Base-by-base conservation (phyloP, 37 sponge, comb jelly and placozoan species). In the Eunapius fragilis region DNA sequence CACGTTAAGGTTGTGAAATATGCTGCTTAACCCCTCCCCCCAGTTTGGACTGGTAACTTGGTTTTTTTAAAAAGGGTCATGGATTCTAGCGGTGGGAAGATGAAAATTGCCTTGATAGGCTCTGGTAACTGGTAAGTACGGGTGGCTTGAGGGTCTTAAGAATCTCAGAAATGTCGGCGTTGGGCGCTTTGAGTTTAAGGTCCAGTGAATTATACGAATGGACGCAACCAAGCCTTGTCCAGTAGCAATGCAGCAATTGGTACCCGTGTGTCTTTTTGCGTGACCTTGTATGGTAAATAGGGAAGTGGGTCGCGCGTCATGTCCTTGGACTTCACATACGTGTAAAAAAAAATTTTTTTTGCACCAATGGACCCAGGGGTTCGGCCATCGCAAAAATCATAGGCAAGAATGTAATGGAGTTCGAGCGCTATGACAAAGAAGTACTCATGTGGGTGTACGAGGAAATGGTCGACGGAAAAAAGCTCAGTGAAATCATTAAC, bases 401-500 rank as follows among this genome's bases (percentile, higher is more conserved):
- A 33, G 99, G 97, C 12, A 34, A 37, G 25, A 98, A 94, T 78
- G 93, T 88, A 27, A 72, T 28, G 82, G 80, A 79, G 47, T 35
- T 28, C 26, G 76, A 73, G 2, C 71, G 69, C 23, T 97, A 95
- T 71, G 72, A 87, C 9, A n/a, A 81, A 4, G 86, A 85, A 67
- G 94, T 98, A 2, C 36, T 71, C 36, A 98, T 98, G 99, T 98
- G 95, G 93, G 99, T 98, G 67, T 98, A 82, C 78, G 95, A 96
- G 67, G 99, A 98, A 84, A 84, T 92, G 82, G 83, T 96, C 32
- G 88, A 95, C 68, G 99, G 95, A 2, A 89, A 84, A 84, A 96
- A 98, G 70, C 86, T 98, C 70, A 87, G 92, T 24, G 97, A 98
- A 25, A 90, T 98, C 49, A 98, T 98, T 86, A 98, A 98, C 85